Percentiles rank a stretch among this genome's conserved stretches.
Evolutionary conservation across 2,888 invertebrate species (phyloP).

Genomic region (Ennomos erosarius): DNA sequence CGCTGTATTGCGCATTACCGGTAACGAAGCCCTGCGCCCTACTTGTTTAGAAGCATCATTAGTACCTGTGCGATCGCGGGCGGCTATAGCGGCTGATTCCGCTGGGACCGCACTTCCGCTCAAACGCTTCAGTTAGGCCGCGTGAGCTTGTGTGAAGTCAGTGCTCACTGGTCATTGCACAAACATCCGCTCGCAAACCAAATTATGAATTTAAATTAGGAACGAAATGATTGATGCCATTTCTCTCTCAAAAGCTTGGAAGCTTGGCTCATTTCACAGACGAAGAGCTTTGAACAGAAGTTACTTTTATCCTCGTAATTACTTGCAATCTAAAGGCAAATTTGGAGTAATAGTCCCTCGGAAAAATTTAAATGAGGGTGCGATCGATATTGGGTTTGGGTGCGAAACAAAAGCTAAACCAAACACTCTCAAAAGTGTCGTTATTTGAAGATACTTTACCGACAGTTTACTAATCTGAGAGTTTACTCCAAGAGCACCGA

Average conservation of each 20-base stretch:
- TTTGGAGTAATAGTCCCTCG: slow-evolving; percentile 14
- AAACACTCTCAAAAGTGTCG: not conserved
- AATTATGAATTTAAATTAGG: slow-evolving; percentile 55
- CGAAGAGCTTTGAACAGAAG: slow-evolving; percentile 33
- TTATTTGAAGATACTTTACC: too few species aligned
- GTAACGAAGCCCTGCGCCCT: slow-evolving; percentile 49
- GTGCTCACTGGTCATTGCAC: slow-evolving; percentile 56
- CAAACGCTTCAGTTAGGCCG: slow-evolving; percentile 62
- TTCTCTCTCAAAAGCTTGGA: slow-evolving; percentile 37
- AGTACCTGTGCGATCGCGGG: slow-evolving; percentile 46
- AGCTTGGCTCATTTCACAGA: slow-evolving; percentile 39
- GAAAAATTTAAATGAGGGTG: slow-evolving; percentile 26
- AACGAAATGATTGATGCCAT: slow-evolving; percentile 47
- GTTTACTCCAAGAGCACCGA: slow-evolving; percentile 22
- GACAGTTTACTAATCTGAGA: too few species aligned
- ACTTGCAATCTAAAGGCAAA: slow-evolving; percentile 29
- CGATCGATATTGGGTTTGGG: slow-evolving; percentile 20
- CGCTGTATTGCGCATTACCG: slow-evolving; percentile 55
- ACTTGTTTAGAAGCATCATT: slow-evolving; percentile 62
- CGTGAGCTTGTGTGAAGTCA: slow-evolving; percentile 43
- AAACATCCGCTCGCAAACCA: slow-evolving; percentile 69
- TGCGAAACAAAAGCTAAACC: slow-evolving; percentile 9
- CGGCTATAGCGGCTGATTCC: slow-evolving; percentile 34
- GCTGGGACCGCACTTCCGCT: slow-evolving; percentile 66
- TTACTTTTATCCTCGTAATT: slow-evolving; percentile 36